Percentiles rank a stretch among this genome's conserved stretches.
phyloP scores from a whole-genome alignment of 1,140 invertebrate species.

The Leptoteleia sp. region DNA sequence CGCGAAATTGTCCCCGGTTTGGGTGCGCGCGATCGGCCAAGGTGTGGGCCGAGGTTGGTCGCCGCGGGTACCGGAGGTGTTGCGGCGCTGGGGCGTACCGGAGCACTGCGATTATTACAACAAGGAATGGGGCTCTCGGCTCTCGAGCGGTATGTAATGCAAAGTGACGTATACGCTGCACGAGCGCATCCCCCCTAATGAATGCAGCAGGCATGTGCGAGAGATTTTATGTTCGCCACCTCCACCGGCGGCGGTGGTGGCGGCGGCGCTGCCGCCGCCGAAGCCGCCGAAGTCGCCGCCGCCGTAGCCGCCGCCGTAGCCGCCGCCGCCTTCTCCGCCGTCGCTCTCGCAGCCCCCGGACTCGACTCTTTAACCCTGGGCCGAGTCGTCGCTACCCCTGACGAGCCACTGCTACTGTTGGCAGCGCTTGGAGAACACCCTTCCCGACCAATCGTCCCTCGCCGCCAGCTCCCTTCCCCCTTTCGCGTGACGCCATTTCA shows the following conservation, averaged over 20 bases:
- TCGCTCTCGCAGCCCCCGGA: slow-evolving; percentile 51
- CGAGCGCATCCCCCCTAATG: slow-evolving; percentile 80
- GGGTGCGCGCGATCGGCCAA: no score
- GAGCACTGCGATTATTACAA: slow-evolving; percentile 24
- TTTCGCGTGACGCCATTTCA: slow-evolving; percentile 43
- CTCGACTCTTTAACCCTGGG: slow-evolving; percentile 60
- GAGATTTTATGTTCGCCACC: slow-evolving; percentile 80
- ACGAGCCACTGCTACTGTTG: slow-evolving; percentile 57
- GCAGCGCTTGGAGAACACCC: slow-evolving; percentile 54
- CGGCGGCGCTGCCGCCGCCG: slow-evolving; percentile 72
- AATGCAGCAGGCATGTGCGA: slow-evolving; percentile 81
- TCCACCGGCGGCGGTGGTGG: slow-evolving; percentile 72
- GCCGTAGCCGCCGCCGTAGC: no score
- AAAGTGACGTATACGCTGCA: slow-evolving; percentile 77
- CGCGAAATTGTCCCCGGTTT: slow-evolving; percentile 6
- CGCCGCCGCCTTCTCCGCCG: slow-evolving; percentile 51
- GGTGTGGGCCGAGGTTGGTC: no score
- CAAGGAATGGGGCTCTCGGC: slow-evolving; percentile 11
- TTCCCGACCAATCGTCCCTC: slow-evolving; percentile 59
- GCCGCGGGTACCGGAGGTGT: no score
- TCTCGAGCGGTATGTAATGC: slow-evolving; percentile 63
- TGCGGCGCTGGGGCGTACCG: no score
- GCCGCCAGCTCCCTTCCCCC: slow-evolving; percentile 40
- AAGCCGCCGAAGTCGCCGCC: slow-evolving; percentile 31
- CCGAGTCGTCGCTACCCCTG: slow-evolving; percentile 77